Base-by-base conservation (phyloP, 2,797 vertebrate genomes). In the Myripristis jacobus region DNA sequence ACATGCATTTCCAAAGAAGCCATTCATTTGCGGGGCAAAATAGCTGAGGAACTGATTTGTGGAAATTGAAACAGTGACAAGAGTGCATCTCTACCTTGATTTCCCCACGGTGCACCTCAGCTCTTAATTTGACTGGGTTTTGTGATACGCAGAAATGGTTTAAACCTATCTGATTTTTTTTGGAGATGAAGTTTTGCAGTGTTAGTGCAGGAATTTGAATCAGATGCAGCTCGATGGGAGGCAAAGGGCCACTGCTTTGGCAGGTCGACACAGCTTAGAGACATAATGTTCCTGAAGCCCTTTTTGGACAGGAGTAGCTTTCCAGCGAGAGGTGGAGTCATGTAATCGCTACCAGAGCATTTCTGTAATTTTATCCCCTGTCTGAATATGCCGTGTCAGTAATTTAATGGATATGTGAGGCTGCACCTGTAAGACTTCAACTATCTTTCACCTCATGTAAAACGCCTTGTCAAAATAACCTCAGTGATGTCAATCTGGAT, bases 91-190 rank as follows among this genome's bases (percentile, higher is more conserved):
- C 58, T 56, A 52, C 53, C 51, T 10, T 60, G 22, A 80, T 25
- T n/a, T 53, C 67, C 58, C 62, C 2, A 66, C 27, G 1, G 12
- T 48, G n/a, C 9, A 36, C 31, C 79, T 73, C 12, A 0, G 55
- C 58, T 69, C 50, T 54, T 65, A 41, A 77, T 63, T 41, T 73
- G 60, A 56, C 64, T 66, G 47, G 25, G 16, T 55, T 31, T 19
- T 44, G 51, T 64, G 63, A 18, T 67, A 29, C 22, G 21, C 38
- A 57, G 56, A 69, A 80, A 73, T 21, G 3, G 18, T 16, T 13
- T 13, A 16, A 5, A 41, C 29, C 29, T 50, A 74, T 46, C 66
- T 66, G 38, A 64, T 63, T 44, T 3, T 68, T 72, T 77, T 31
- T 31, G 29, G 48, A 27, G 27, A 31, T 60, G 50, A 63, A 58